Base-by-base conservation (phyloP, 2,888 invertebrate genomes). In the Drosophila dives region DNA sequence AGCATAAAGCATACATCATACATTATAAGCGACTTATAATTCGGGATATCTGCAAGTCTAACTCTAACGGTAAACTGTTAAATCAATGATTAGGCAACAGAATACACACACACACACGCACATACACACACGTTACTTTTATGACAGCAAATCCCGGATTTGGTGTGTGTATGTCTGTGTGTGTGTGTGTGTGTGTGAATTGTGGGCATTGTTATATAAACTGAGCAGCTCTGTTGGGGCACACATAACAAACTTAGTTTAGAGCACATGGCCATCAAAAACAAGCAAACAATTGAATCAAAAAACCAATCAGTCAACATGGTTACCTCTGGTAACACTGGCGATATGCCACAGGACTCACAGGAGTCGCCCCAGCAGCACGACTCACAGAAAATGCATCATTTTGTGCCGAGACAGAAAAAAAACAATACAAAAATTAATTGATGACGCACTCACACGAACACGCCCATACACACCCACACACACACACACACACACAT, bases 351-450 rank as follows among this genome's bases (percentile, higher is more conserved):
- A 40, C 60, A 60, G 60, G 60, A 61, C 50, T 36, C 36, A 32
- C 33, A n/a, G 29, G 29, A 5, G 38, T 33, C 36, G n/a, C n/a
- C 36, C 50, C 23, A 56, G 15, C 23, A 56, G 15, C 12, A 23
- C 20, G 56, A 51, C 58, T 45, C 49, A 38, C 56, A 20, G 60
- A 49, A 71, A 72, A 67, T 80, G 58, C 64, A 75, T 70, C 74
- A 79, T 75, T 68, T 72, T 68, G 55, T 54, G 64, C 64, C 65
- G 65, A 75, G 79, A 83, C 79, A 77, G 63, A 71, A 73, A 74
- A 68, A 79, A 86, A 86, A 77, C 77, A 80, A 80, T 80, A 72
- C 84, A 77, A 86, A 86, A 84, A 84, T 84, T 84, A 84, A 84
- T 86, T 86, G 87, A 84, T 86, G 84, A 78, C 82, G 59, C 64